Evolutionary conservation across 2,888 invertebrate genomes (phyloP).

Genomic region (Phrixothrix hirtus): DNA sequence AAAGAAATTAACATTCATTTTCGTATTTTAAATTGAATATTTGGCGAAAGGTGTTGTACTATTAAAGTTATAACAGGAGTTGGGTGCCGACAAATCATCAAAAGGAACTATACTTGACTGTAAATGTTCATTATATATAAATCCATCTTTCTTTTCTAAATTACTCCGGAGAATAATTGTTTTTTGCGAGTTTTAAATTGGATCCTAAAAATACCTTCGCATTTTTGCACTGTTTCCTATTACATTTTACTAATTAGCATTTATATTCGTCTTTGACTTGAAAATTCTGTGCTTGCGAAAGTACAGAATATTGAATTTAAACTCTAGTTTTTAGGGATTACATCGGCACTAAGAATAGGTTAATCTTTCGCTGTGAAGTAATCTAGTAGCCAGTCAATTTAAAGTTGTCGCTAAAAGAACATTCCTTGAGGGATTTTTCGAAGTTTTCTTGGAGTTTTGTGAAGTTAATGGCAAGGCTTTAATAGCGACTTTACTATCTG

Average conservation of each 20-base stretch:
- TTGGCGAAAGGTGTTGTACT: constrained; percentile 10
- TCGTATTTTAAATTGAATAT: constrained; percentile 21
- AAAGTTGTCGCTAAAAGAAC: constrained; percentile 3
- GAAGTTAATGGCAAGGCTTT: constrained; percentile 1
- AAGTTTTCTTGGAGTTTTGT: background rate
- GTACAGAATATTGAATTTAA: too few relatives aligned
- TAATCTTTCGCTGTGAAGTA: constrained; percentile 8
- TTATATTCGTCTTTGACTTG: background rate
- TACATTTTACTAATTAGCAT: background rate
- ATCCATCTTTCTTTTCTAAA: constrained; percentile 6
- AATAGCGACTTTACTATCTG: background rate
- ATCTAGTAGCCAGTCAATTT: constrained; percentile 10
- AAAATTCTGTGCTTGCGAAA: too few relatives aligned
- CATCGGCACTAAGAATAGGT: constrained; percentile 8
- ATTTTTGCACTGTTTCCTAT: background rate
- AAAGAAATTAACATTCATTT: constrained; percentile 23
- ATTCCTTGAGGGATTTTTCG: constrained; percentile 1
- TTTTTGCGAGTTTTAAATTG: background rate
- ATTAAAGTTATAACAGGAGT: constrained; percentile 12
- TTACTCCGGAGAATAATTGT: constrained; percentile 1
- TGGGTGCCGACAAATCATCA: constrained; percentile 12
- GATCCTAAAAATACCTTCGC: background rate
- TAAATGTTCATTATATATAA: constrained; percentile 10
- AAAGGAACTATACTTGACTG: background rate
- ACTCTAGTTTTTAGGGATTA: too few relatives aligned